Conservation (phyloP, 2,888 invertebrate species). For the Drosophila barbarae region DNA sequence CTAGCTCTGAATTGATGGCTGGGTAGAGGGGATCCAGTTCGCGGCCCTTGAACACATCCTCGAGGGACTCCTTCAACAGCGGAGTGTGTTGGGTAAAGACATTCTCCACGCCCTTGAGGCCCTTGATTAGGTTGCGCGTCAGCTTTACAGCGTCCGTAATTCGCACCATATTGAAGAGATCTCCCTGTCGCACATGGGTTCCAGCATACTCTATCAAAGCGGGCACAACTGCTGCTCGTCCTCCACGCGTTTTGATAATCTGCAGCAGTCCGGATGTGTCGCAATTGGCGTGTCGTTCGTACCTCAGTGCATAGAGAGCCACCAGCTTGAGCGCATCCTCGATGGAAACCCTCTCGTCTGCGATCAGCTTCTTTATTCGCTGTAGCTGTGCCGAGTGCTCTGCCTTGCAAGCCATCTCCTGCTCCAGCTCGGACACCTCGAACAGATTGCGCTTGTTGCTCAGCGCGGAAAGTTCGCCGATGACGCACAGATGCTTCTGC, state of each 20-base stretch:
- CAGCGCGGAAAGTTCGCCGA: constrained; percentile 94
- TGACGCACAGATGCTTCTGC: constrained; percentile 97
- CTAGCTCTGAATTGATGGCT: constrained; percentile 85
- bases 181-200: constrained; percentile 88
- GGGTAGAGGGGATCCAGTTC: constrained; percentile 93
- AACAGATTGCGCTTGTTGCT: constrained; percentile 89
- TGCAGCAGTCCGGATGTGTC: constrained; percentile 88
- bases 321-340: constrained; percentile 93
- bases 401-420: constrained; percentile 93
- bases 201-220: constrained; percentile 92
- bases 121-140: constrained; percentile 80
- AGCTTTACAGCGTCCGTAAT: constrained; percentile 95
- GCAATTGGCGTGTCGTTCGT: constrained; percentile 93
- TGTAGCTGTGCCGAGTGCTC: constrained; percentile 89
- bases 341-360: constrained; percentile 85
- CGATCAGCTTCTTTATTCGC: constrained; percentile 89
- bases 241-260: constrained; percentile 86
- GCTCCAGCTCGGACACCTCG: constrained; percentile 95
- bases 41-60: constrained; percentile 93
- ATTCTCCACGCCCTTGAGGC: constrained; percentile 97
- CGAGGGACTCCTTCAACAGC: constrained; percentile 91
- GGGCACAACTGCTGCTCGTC: constrained; percentile 83
- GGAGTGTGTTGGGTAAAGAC: constrained; percentile 99
- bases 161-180: constrained; percentile 92
- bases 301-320: constrained; percentile 94